A percentile compares a stretch with the other conserved stretches of the same genome.
These are phyloP conservation scores for Coelogynopora nodosa DNA, from an alignment of 2,888 invertebrate species.

Conservation along the genomic window DNA sequence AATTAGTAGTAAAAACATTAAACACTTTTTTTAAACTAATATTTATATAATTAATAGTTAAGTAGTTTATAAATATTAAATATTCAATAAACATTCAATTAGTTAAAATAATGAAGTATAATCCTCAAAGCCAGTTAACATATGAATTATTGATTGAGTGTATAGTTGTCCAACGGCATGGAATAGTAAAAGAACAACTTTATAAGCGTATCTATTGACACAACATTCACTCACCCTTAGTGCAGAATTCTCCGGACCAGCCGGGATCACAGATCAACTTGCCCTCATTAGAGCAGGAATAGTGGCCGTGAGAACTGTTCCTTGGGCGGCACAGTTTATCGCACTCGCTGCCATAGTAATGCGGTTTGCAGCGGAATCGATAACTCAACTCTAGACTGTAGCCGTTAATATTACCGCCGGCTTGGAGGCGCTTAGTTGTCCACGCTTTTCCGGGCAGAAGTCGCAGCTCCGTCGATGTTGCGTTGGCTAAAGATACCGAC, in stretches of 20 bases:
- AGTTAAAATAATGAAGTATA: too few species aligned
- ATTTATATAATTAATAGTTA: too few species aligned
- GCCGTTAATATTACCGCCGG: neutral
- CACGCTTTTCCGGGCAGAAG: neutral
- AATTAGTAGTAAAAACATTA: too few species aligned
- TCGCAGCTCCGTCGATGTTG: neutral
- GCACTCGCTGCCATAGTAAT: constrained; percentile 40
- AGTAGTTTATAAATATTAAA: too few species aligned
- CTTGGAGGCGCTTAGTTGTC: neutral
- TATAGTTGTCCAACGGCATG: too few species aligned
- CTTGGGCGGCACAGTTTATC: constrained; percentile 22
- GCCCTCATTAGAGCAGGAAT: constrained; percentile 41
- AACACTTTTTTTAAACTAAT: too few species aligned
- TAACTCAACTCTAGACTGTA: neutral
- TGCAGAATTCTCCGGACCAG: constrained; percentile 3
- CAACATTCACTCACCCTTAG: constrained; percentile 34
- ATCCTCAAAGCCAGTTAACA: too few species aligned
- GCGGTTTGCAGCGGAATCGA: constrained; percentile 22
- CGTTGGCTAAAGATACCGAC: neutral
- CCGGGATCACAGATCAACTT: constrained; percentile 35
- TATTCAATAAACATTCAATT: too few species aligned
- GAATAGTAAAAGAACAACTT: too few species aligned
- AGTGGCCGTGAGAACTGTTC: constrained; percentile 32
- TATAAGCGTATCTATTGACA: too few species aligned
- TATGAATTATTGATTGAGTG: too few species aligned